Base-by-base conservation (phyloP, 37 sponge, comb jelly and placozoan genomes). In the Cladorhizidae sp. region DNA sequence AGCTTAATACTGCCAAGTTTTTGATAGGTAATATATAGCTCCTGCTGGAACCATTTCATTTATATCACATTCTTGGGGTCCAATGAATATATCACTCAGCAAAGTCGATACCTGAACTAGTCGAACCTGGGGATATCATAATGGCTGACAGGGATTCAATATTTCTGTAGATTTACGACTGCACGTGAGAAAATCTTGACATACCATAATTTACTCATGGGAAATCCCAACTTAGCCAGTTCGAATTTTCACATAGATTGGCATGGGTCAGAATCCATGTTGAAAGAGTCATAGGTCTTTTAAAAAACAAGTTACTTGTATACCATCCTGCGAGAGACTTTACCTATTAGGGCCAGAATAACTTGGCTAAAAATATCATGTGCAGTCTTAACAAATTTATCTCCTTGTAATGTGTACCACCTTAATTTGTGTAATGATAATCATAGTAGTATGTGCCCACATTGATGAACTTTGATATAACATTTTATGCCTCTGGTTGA, bases 1-100 rank as follows among this genome's bases (percentile, higher is more conserved):
- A 74, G 17, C 87, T 80, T 64, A 81, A 87, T 52, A 87, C 82
- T 26, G 64, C 75, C 23, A 87, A 87, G 63, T 76, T 81, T 21
- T 59, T 87, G 0, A 58, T 87, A 28, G 87, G 69, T n/a, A n/a
- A n/a, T n/a, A n/a, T 23, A 86, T 80, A 3, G 75, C 68, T 40
- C 82, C 88, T 35, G 33, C 55, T 67, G 86, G 80, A 35, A 17
- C 80, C 15, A 61, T n/a, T n/a, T n/a, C n/a, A n/a, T n/a, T 77
- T 1, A 11, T 38, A 11, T 86, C 76, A 81, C 76, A 81, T 57
- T 81, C 81, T 33, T 32, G 75, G 33, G 87, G 5, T 72, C 81
- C 20, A 81, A 87, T 70, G 74, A 81, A 35, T 35, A 31, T 0
- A 20, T 86, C 12, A 87, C 87, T 2, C 26, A 43, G 17, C 31